phyloP scores from a whole-genome alignment of 1,140 invertebrate genomes.

The Frieseomelitta varia region DNA sequence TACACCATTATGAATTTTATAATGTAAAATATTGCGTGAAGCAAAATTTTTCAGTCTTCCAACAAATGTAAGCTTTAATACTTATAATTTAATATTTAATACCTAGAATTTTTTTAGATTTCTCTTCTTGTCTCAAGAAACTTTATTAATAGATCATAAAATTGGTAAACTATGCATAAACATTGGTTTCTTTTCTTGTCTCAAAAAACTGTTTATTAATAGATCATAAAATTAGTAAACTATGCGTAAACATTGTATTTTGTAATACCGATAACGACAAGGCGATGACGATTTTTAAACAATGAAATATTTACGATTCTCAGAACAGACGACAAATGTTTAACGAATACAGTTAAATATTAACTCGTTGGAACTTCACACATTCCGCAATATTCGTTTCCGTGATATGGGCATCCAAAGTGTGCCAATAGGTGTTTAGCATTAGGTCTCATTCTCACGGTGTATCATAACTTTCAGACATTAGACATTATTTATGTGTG shows the following conservation, averaged over 20 bases:
- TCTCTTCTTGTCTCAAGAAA: not conserved
- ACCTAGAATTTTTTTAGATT: not conserved
- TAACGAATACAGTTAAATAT: constrained; percentile 50
- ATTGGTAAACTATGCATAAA: too few species aligned
- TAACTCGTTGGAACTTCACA: constrained; percentile 53
- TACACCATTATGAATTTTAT: too few species aligned
- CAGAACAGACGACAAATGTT: constrained; percentile 49
- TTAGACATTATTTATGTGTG: not conserved
- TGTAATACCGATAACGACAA: not conserved
- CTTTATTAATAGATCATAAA: too few species aligned
- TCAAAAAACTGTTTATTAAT: too few species aligned
- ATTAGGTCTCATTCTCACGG: not conserved
- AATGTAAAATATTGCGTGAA: too few species aligned
- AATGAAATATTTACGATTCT: constrained; percentile 50
- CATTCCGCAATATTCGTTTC: constrained; percentile 43
- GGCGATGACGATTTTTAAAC: constrained; percentile 33
- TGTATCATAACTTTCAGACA: not conserved
- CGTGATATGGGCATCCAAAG: constrained; percentile 32
- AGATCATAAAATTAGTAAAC: not conserved
- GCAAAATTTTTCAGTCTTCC: too few species aligned
- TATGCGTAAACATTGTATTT: not conserved
- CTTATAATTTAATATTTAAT: not conserved
- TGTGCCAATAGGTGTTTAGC: constrained; percentile 39
- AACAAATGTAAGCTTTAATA: too few species aligned
- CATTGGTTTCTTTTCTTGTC: not conserved